A percentile compares a stretch with the other conserved stretches of the same genome.
Conservation (phyloP, 2,888 invertebrate genomes). For the Ormyrus labotus region DNA sequence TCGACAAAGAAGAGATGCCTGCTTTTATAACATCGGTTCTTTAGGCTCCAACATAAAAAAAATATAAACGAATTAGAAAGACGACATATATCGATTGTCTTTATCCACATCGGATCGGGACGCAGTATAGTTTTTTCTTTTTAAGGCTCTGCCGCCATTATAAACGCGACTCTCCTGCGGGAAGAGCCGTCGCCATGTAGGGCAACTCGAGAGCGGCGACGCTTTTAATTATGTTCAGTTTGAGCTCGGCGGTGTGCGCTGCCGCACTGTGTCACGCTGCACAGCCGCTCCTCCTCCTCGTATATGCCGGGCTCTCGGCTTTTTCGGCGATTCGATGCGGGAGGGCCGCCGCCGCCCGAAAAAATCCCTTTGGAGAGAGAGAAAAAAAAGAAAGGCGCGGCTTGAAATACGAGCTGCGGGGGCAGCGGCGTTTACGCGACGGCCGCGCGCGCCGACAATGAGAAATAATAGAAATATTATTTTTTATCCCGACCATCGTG, state of each 20-base stretch:
- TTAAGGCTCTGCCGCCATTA: too few relatives aligned
- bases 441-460: constrained; percentile 3
- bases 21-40: too few relatives aligned
- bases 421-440: not conserved
- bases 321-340: constrained; percentile 34
- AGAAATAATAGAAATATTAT: constrained; percentile 41
- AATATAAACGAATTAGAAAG: too few relatives aligned
- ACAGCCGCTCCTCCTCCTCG: not conserved
- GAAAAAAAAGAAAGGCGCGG: not conserved
- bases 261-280: not conserved
- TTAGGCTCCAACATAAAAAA: too few relatives aligned
- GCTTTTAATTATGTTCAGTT: constrained; percentile 48
- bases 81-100: too few relatives aligned
- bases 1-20: too few relatives aligned
- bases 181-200: too few relatives aligned
- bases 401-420: constrained; percentile 42
- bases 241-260: constrained; percentile 4
- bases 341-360: constrained; percentile 9
- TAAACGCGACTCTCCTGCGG: not conserved
- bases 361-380: constrained; percentile 17
- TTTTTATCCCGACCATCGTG: constrained; percentile 8
- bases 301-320: not conserved
- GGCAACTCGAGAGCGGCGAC: not conserved
- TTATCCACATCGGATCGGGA: too few relatives aligned
- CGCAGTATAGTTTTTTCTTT: constrained; percentile 4